phyloP scores from a whole-genome alignment of 2,113 vertebrate species.

The Zosterops pallidus region DNA sequence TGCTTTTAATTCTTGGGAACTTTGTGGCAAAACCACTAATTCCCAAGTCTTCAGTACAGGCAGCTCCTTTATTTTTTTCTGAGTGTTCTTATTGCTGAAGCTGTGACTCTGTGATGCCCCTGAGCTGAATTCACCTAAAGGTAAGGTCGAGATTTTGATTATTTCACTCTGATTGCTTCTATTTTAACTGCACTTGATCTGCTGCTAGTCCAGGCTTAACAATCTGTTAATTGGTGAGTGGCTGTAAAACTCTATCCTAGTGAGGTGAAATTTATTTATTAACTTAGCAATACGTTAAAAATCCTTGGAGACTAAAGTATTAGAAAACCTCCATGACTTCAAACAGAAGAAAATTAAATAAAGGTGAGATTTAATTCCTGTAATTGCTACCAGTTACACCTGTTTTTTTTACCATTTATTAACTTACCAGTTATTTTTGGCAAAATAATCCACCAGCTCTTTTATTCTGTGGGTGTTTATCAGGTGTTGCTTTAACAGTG shows the following conservation, averaged over 20 bases:
- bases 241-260: neutral
- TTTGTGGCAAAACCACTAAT: accelerated
- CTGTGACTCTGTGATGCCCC: neutral
- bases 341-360: neutral
- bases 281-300: neutral
- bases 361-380: neutral
- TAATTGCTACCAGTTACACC: neutral
- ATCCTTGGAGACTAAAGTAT: neutral
- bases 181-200: neutral
- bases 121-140: neutral
- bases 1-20: neutral
- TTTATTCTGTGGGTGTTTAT: conserved; percentile 72
- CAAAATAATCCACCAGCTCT: conserved; percentile 81
- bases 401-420: neutral
- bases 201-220: neutral
- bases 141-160: neutral
- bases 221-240: neutral
- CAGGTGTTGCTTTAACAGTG: conserved; percentile 76
- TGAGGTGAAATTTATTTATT: neutral
- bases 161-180: neutral
- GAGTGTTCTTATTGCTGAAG: neutral
- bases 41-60: neutral
- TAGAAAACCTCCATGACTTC: neutral
- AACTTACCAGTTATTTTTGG: conserved; percentile 80
- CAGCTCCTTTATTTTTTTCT: neutral